Evolutionary conservation across 2,113 vertebrate genomes (phyloP), one percentile per base, ranked within the genome.

Genomic region (Nyctibius bracteatus): DNA sequence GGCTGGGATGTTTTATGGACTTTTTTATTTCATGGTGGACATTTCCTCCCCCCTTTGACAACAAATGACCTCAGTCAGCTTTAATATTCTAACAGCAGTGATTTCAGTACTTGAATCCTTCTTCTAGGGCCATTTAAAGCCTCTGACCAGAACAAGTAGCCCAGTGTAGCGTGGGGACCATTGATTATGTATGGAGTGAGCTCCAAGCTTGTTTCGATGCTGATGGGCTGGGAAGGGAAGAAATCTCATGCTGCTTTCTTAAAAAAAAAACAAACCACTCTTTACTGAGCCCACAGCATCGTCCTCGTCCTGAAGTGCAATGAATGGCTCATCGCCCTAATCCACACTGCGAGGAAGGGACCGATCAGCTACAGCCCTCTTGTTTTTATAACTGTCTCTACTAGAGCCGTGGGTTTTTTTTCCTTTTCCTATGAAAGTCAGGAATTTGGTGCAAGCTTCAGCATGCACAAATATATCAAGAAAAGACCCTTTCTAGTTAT

Each of bases 321-420:
- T 77, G 85, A 95, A 51, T 90, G 95, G 77, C 81, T 96, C 92
- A 96, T 72, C 79, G 90, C 72, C 37, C 86, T 81, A 72, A 91
- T 78, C 77, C 96, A 70, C 54, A 12, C 86, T 31, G 71, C 0
- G 30, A 90, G 65, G 51, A 61, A 58, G 61, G 62, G 78, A 5
- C 47, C 68, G 96, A 91, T 83, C 22, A 88, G 86, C 58, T 77
- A 44, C 57, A 96, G 71, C 61, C 47, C 54, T 73, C 46, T 67
- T 57, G 52, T 27, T 90, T 92, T 80, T 81, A 49, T 33, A 70
- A 11, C 18, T 25, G 52, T 54, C 55, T 79, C 61, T 13, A 4
- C 19, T 13, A 43, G 54, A 81, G 33, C 58, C 59, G 33, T 6
- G 14, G 1, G 27, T 27, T 31, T 18, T 31, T 57, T 55, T 46